These are phyloP conservation scores for Forbesichthys agassizii DNA, from an alignment of 2,113 vertebrate genomes.

Conservation along the genomic window DNA sequence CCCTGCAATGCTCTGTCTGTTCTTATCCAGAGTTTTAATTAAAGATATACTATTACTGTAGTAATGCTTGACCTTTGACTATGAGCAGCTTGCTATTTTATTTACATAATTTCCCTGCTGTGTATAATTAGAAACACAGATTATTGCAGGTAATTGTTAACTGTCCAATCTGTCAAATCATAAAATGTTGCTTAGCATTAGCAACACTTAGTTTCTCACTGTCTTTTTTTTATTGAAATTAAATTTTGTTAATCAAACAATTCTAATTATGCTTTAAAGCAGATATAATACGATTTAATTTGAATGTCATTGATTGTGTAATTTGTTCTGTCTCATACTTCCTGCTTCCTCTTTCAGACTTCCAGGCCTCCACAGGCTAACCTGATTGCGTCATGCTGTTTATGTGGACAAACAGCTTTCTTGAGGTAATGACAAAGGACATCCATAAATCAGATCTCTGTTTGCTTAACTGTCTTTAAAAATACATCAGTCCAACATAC, in stretches of 20 bases:
- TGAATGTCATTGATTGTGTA: not conserved
- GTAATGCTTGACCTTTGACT: too few species aligned
- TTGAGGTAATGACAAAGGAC: slow-evolving; percentile 71
- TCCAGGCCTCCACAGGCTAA: slow-evolving; percentile 81
- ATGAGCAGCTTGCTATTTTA: too few species aligned
- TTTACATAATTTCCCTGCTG: too few species aligned
- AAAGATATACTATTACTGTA: too few species aligned
- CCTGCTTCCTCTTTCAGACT: slow-evolving; percentile 79
- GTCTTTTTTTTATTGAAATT: not conserved
- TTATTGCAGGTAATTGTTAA: too few species aligned
- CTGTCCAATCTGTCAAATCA: too few species aligned
- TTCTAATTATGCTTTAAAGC: not conserved
- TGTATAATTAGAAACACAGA: too few species aligned
- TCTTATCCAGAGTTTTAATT: too few species aligned
- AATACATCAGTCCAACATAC: not conserved
- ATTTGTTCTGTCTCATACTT: slow-evolving; percentile 52
- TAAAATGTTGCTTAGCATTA: not conserved
- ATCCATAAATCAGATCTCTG: not conserved
- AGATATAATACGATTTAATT: not conserved
- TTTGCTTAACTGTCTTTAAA: too few species aligned
- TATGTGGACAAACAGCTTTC: slow-evolving; percentile 45
- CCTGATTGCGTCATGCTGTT: slow-evolving; percentile 69
- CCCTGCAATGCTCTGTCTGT: too few species aligned
- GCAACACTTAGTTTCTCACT: too few species aligned
- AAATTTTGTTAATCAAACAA: not conserved